Conservation (phyloP, 2,888 invertebrate species). For the Hemaris fuciformis region DNA sequence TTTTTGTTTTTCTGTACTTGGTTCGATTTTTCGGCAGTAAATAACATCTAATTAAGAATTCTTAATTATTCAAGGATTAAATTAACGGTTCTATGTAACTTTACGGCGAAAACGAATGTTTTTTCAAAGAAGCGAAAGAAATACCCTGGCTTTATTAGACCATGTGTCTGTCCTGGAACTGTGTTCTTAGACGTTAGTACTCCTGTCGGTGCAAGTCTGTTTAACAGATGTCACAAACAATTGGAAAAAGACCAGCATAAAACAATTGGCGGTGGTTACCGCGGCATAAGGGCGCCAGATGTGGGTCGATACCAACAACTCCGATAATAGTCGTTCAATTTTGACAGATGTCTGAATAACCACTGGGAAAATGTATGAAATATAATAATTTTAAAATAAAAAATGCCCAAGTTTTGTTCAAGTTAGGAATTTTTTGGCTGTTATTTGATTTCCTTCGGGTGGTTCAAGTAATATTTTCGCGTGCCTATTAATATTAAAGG, state of each 20-base stretch:
- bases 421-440: background rate
- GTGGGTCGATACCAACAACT: constrained; percentile 8
- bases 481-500: constrained; percentile 56
- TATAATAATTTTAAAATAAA: background rate
- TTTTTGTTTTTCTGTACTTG: no score
- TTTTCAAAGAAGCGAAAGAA: background rate
- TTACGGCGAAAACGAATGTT: background rate
- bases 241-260: constrained; percentile 10
- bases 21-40: no score
- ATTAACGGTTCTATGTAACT: background rate
- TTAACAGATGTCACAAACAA: constrained; percentile 14
- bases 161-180: constrained; percentile 1
- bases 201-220: constrained; percentile 1
- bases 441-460: background rate
- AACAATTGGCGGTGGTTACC: constrained; percentile 14
- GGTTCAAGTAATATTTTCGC: constrained; percentile 36
- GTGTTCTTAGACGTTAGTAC: background rate
- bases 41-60: no score
- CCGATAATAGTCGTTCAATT: constrained; percentile 13
- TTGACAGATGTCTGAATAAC: constrained; percentile 14
- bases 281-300: constrained; percentile 16
- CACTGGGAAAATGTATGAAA: constrained; percentile 11
- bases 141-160: background rate
- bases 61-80: background rate
- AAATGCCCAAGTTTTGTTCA: background rate